Base-by-base conservation (phyloP, 2,113 vertebrate genomes). In the Rhinichthys klamathensis region DNA sequence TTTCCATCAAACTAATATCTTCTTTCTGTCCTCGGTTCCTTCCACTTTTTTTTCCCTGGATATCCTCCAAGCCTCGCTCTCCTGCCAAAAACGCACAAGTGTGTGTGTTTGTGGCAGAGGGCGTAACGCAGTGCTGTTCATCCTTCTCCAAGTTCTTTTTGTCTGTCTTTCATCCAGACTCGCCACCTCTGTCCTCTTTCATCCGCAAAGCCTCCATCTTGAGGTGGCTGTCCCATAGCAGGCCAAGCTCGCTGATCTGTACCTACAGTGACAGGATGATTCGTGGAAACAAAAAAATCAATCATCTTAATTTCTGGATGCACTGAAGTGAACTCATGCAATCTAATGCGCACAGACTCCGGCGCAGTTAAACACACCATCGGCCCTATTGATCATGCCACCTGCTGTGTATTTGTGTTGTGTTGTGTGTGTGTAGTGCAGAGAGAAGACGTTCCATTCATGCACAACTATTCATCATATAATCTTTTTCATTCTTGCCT, bases 271-370 rank as follows among this genome's bases (percentile, higher is more conserved):
- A 82, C 73, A 70, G 58, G 30, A 73, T 70, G 86, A 80, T 85
- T 88, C 54, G 69, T 84, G 73, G 82, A 90, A 93, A 90, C 92
- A 85, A 84, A 91, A 32, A 94, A 94, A 95, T 95, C 94, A 93
- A 95, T 95, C 90, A 91, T 91, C 93, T 93, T 95, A 92, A 95
- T 95, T 95, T 94, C 93, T 82, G 27, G 90, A 93, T 90, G 92
- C 93, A 93, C 87, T 92, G 93, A 90, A 92, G 92, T 94, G 93
- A 94, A 92, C 92, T 93, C 92, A 93, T 90, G 91, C 93, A 94
- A 93, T 95, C 92, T 94, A 91, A 92, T 91, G 88, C 90, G 89
- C 91, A 89, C 91, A 78, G 78, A 65, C 67, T 12, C 63, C 80
- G 51, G n/a, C 32, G 61, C 85, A 74, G 61, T 85, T 87, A 89